Evolutionary conservation across 2,888 invertebrate species (phyloP).

Genomic region (Erebia palarica): DNA sequence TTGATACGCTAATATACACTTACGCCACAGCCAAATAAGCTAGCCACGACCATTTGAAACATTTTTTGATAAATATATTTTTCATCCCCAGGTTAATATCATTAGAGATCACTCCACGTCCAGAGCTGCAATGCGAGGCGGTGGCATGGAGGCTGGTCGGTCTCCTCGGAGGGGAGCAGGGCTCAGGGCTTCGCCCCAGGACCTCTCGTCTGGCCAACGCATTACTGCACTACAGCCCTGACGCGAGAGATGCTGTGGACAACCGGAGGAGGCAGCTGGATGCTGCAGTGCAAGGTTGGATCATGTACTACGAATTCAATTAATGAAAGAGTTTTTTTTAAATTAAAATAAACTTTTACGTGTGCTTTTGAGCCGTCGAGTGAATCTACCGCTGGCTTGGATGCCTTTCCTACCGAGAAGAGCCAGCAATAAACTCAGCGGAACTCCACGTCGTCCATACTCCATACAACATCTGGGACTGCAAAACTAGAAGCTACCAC

Average conservation of each 20-base stretch:
- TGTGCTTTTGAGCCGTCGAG: no score
- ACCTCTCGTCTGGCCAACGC: conserved; percentile 83
- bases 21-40: no score
- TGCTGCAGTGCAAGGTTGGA: conserved; percentile 90
- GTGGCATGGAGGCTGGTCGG: conserved; percentile 94
- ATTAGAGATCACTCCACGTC: conserved; percentile 81
- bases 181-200: conserved; percentile 84
- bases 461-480: no score
- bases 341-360: no score
- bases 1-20: no score
- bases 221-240: conserved; percentile 84
- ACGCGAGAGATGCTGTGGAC: conserved; percentile 85
- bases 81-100: conserved; percentile 61
- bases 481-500: no score
- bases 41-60: neutral
- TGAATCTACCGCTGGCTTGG: neutral
- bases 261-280: conserved; percentile 88
- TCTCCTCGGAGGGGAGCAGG: conserved; percentile 84
- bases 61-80: neutral
- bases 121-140: conserved; percentile 88
- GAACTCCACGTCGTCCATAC: no score
- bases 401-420: no score
- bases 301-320: neutral
- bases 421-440: no score
- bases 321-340: no score